Evolutionary conservation across 2,113 vertebrate genomes (phyloP).

Genomic region (Corvus hawaiiensis): DNA sequence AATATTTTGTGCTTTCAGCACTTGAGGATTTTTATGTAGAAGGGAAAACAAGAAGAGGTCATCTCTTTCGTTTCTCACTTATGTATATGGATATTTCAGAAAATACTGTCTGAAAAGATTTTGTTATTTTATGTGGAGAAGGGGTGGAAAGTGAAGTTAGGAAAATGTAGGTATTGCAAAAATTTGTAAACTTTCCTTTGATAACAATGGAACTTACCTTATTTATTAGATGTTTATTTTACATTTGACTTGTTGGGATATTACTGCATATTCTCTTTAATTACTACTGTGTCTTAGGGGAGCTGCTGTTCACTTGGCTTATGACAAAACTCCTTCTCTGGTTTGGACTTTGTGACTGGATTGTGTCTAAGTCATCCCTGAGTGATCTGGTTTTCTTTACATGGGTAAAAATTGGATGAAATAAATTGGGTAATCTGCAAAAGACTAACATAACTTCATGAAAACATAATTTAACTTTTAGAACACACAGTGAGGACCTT

Average conservation of each 20-base stretch:
- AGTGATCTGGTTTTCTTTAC: background rate
- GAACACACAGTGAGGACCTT: background rate
- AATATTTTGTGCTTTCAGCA: background rate
- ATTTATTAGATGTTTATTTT: background rate
- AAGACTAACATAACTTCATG: background rate
- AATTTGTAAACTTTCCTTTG: background rate
- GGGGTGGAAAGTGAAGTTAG: background rate
- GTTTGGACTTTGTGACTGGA: background rate
- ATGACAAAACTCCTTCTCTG: background rate
- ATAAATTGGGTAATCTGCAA: background rate
- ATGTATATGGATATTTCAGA: background rate
- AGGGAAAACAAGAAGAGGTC: background rate
- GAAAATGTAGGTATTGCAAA: background rate
- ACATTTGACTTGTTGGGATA: background rate
- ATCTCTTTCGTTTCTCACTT: background rate
- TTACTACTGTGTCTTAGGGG: background rate
- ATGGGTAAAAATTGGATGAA: background rate
- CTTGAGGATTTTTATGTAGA: background rate
- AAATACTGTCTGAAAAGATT: background rate
- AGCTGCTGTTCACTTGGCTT: background rate
- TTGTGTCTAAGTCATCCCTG: background rate
- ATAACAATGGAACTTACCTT: background rate
- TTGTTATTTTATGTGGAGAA: background rate
- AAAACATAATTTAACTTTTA: background rate
- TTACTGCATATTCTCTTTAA: background rate